Percentiles rank a stretch among this genome's conserved stretches.
phyloP scores from a whole-genome alignment of 2,888 invertebrate species.

The Torymus aiolomorphi region DNA sequence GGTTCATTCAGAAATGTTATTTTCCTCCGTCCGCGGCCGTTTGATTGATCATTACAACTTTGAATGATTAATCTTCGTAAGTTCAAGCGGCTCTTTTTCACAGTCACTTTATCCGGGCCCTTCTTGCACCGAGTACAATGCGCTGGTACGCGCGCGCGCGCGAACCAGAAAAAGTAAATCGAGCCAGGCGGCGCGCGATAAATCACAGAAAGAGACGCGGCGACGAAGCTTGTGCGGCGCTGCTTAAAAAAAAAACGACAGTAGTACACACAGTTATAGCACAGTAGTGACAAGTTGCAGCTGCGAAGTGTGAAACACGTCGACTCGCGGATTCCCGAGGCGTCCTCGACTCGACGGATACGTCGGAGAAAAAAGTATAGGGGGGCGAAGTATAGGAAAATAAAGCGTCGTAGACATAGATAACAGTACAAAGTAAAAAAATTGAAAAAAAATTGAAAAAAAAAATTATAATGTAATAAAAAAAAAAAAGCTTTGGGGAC shows the following conservation, averaged over 20 bases:
- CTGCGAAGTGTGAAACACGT: slow-evolving; percentile 72
- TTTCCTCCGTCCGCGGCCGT: background rate
- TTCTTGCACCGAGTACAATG: slow-evolving; percentile 14
- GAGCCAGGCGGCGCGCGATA: slow-evolving; percentile 19
- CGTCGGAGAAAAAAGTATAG: slow-evolving; percentile 27
- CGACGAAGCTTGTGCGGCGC: slow-evolving; percentile 72
- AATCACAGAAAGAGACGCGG: slow-evolving; percentile 48
- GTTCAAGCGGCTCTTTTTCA: slow-evolving; percentile 43
- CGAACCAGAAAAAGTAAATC: slow-evolving; percentile 26
- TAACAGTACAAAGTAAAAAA: slow-evolving; percentile 11
- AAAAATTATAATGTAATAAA: slow-evolving; percentile 22
- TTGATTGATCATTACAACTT: slow-evolving; percentile 42
- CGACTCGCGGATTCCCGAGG: slow-evolving; percentile 65
- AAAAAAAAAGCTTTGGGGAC: slow-evolving; percentile 9
- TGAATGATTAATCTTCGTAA: slow-evolving; percentile 43
- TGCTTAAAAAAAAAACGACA: slow-evolving; percentile 68
- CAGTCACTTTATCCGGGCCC: slow-evolving; percentile 37
- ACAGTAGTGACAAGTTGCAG: slow-evolving; percentile 76
- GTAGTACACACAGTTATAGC: slow-evolving; percentile 76
- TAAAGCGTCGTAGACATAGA: slow-evolving; percentile 44
- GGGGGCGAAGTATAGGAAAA: slow-evolving; percentile 22
- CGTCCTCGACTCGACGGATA: slow-evolving; percentile 58
- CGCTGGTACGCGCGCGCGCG: too few relatives aligned
- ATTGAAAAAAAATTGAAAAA: slow-evolving; percentile 15
- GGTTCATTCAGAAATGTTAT: too few relatives aligned